These are phyloP conservation scores for Drosophila helvetica DNA, from an alignment of 2,888 invertebrate species.

Conservation along the genomic window DNA sequence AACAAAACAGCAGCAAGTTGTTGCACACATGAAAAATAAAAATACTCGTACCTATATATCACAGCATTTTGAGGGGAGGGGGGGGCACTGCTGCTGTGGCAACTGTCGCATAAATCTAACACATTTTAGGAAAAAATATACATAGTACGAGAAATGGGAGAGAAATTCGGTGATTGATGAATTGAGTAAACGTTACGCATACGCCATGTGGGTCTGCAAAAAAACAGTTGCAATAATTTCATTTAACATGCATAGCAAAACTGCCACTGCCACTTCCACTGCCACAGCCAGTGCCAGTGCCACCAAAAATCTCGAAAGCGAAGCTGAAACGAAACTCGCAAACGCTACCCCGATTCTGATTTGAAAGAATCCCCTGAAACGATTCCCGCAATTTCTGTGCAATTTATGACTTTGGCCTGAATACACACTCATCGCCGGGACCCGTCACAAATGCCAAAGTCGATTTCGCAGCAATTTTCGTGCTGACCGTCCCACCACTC, in stretches of 20 bases:
- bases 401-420: conserved; percentile 71
- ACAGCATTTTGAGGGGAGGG: not conserved
- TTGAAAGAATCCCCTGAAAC: not conserved
- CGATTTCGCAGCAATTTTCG: conserved; percentile 38
- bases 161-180: conserved; percentile 64
- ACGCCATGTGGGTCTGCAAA: conserved; percentile 52
- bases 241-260: conserved; percentile 71
- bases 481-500: conserved; percentile 23
- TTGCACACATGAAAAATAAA: not conserved
- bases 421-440: conserved; percentile 57
- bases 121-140: conserved; percentile 44
- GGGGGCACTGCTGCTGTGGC: conserved; percentile 13
- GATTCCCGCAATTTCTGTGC: conserved; percentile 39
- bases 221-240: conserved; percentile 69
- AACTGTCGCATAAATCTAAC: conserved; percentile 61
- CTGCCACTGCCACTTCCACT: conserved; percentile 40
- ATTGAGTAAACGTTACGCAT: conserved; percentile 63
- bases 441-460: conserved; percentile 54
- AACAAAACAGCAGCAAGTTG: conserved; percentile 21
- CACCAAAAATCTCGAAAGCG: not conserved
- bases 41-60: not conserved
- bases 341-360: conserved; percentile 26
- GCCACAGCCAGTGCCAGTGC: conserved; percentile 14
- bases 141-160: conserved; percentile 19
- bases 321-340: conserved; percentile 20